Base-by-base conservation (phyloP, 2,113 vertebrate species). In the Tychaedon coryphoeus region DNA sequence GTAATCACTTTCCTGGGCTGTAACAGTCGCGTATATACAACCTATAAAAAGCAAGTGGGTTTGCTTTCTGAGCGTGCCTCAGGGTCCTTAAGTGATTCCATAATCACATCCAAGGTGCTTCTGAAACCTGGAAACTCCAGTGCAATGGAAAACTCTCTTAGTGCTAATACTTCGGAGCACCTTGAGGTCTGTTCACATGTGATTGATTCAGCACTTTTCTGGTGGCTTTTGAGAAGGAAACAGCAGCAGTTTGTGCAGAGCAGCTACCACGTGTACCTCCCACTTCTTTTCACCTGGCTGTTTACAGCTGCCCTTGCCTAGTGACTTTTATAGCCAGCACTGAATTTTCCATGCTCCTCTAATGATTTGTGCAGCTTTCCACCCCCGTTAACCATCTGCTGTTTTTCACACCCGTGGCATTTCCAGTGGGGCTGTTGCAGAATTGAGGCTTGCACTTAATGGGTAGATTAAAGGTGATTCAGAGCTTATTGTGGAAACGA, bases 271-370 rank as follows among this genome's bases (percentile, higher is more conserved):
- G 0, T 77, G 88, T 90, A 61, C 79, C 43, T 76, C 6, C 60
- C 19, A 4, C 50, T 47, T 76, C 53, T 90, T 67, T 66, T 83
- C 77, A 87, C 84, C 57, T 92, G 70, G 57, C 86, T 91, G 84
- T 66, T 95, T 31, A 65, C 88, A 92, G 89, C 88, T 96, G 95
- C 93, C 80, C 77, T 94, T 85, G 74, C 29, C 58, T 50, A 62
- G 51, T 73, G 85, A 79, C 77, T 90, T 93, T 91, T 50, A 77
- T 24, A 86, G 92, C 76, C 79, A 80, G 34, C 60, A 47, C 24
- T 90, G 82, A 91, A 94, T 96, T 95, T 96, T 95, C 93, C 90
- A 88, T 69, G 78, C 82, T 57, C 57, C 80, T 86, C 57, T 84
- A 72, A 93, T 1, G 2, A 81, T 94, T 74, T 88, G 79, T 92